A percentile compares a stretch with the other conserved stretches of the same genome.
phyloP scores from a whole-genome alignment of 2,113 vertebrate genomes.

The Syngnathus typhle region DNA sequence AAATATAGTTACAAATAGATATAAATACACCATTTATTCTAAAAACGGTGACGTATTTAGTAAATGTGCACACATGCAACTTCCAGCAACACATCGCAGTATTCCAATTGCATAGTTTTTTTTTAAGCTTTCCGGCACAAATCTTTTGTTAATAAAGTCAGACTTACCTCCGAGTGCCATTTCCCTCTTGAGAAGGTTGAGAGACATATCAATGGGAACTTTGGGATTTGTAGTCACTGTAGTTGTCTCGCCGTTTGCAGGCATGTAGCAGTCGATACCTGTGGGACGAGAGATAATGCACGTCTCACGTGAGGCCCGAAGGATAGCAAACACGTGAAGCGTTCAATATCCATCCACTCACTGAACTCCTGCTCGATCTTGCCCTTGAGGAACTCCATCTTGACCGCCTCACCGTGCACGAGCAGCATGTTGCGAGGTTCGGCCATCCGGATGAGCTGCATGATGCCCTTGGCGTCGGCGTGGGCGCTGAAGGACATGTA shows the following conservation, averaged over 20 bases:
- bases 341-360: conserved; percentile 39
- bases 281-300: background rate
- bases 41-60: too few species aligned
- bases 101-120: too few species aligned
- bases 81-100: too few species aligned
- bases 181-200: conserved; percentile 89
- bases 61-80: too few species aligned
- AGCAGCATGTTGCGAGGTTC: conserved; percentile 87
- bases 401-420: conserved; percentile 91
- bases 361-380: conserved; percentile 97
- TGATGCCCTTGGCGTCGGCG: conserved; percentile 94
- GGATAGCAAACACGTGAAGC: background rate
- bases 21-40: too few species aligned
- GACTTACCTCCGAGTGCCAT: conserved; percentile 75
- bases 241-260: conserved; percentile 86
- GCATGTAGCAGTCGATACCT: conserved; percentile 92
- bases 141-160: background rate
- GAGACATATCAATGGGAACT: conserved; percentile 89
- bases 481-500: conserved; percentile 99
- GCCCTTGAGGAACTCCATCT: conserved; percentile 97
- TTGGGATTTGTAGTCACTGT: conserved; percentile 84
- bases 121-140: too few species aligned
- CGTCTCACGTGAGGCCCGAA: background rate
- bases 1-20: background rate
- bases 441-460: conserved; percentile 96